phyloP scores from a whole-genome alignment of 1,140 invertebrate species.

The Ganaspis sp. region DNA sequence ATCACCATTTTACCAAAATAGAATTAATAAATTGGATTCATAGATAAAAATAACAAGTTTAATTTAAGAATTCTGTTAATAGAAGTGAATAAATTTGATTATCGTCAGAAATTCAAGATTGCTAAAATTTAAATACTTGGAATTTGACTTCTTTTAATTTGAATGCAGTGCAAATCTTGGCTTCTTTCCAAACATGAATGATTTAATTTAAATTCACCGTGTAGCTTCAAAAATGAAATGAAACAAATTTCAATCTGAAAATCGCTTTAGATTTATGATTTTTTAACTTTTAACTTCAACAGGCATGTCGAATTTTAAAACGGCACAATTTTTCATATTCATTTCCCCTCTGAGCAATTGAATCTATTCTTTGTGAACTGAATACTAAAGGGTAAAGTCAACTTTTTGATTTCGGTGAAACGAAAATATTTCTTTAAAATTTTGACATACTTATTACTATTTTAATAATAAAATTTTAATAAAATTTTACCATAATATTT shows the following conservation, averaged over 20 bases:
- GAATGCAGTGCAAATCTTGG: neutral
- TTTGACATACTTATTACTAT: too few relatives aligned
- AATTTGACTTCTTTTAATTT: neutral
- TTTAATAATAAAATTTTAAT: too few relatives aligned
- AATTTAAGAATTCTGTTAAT: neutral
- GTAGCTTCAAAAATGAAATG: neutral
- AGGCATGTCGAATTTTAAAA: neutral
- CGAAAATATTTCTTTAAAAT: too few relatives aligned
- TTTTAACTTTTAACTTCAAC: neutral
- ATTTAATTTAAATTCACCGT: constrained; percentile 6
- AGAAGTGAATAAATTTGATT: too few relatives aligned
- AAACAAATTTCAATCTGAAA: constrained; percentile 2
- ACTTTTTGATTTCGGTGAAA: neutral
- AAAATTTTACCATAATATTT: too few relatives aligned
- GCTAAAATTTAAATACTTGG: neutral
- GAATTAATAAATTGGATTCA: too few relatives aligned
- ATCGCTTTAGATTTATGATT: neutral
- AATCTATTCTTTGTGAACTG: neutral
- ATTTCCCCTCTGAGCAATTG: neutral
- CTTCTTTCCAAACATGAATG: neutral
- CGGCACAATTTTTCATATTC: neutral
- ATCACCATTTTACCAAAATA: too few relatives aligned
- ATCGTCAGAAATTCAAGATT: neutral
- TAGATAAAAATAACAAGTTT: too few relatives aligned
- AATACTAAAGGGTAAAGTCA: neutral